Evolutionary conservation across 2,113 vertebrate genomes (phyloP), one percentile per base, ranked within the genome.

Genomic region (Recurvirostra avosetta): DNA sequence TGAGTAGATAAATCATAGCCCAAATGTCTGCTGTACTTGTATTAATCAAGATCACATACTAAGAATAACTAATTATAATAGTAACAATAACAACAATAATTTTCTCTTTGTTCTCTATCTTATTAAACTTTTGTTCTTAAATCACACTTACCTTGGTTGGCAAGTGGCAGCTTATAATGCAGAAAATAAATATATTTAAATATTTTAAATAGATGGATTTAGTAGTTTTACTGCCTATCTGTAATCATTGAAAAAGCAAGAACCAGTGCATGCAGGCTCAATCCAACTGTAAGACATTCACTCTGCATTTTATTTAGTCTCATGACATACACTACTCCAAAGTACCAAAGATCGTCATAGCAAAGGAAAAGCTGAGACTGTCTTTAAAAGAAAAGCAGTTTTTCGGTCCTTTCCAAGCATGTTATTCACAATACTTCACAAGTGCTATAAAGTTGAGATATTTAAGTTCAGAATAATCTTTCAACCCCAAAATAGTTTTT

Each of bases 141-240:
- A 86, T 79, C 45, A 95, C 62, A 82, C 81, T 88, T 91, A 93
- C 78, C 93, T 76, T 32, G 20, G n/a, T 62, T 95, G 78, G 90
- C 71, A 93, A 95, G 88, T 85, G 58, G 71, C 75, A 92, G 85
- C 58, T 93, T 86, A 93, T 38, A 96, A 88, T 21, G 62, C 0
- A 93, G 71, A 92, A 97, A 94, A 94, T 85, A 85, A 87, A 86
- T 93, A 53, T 2, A 79, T 86, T 88, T 77, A 53, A 90, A 66
- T 74, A 93, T 45, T 83, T 90, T 59, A 73, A 71, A 72, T 36
- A 63, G 25, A 61, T 47, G 8, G n/a, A 84, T 67, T 92, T 56
- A 59, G 11, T 65, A 85, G 34, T 90, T 78, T 88, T 71, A 90
- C 11, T 77, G 50, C 15, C 47, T 86, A 40, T 9, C 59, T 43